Evolutionary conservation across 1,140 invertebrate genomes (phyloP).

Genomic region (Drosophila athabasca): DNA sequence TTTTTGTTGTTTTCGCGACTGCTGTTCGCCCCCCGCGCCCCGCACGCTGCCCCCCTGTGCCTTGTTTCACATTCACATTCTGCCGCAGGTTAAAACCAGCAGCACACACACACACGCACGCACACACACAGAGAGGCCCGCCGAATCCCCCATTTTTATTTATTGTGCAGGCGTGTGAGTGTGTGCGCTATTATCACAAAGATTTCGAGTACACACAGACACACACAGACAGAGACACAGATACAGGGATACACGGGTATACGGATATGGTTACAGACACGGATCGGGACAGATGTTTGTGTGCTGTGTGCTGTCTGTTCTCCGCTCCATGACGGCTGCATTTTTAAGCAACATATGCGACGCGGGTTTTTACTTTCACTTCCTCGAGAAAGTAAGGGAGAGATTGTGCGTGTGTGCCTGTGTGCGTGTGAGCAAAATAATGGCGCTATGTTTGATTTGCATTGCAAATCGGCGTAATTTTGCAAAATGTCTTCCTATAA

Average conservation of each 20-base stretch:
- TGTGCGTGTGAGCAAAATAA: conserved; percentile 62
- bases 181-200: conserved; percentile 71
- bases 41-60: conserved; percentile 4
- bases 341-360: conserved; percentile 73
- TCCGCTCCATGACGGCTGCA: conserved; percentile 41
- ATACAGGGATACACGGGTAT: conserved; percentile 1
- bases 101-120: conserved; percentile 38
- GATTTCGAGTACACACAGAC: conserved; percentile 44
- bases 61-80: conserved; percentile 54
- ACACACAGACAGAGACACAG: conserved; percentile 8
- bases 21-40: conserved; percentile 24
- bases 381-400: conserved; percentile 13
- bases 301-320: neutral
- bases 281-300: conserved; percentile 28
- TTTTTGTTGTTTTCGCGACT: conserved; percentile 47
- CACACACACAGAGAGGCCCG: neutral
- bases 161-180: conserved; percentile 51
- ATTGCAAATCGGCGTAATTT: conserved; percentile 81
- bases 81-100: conserved; percentile 72
- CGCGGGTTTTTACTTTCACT: conserved; percentile 65
- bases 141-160: conserved; percentile 45
- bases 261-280: too few relatives aligned
- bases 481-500: conserved; percentile 80
- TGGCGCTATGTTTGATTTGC: conserved; percentile 81
- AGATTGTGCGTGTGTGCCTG: conserved; percentile 21